Percentiles rank a stretch among this genome's conserved stretches.
Evolutionary conservation across 2,113 vertebrate species (phyloP).

Genomic region (Hepsetus odoe): DNA sequence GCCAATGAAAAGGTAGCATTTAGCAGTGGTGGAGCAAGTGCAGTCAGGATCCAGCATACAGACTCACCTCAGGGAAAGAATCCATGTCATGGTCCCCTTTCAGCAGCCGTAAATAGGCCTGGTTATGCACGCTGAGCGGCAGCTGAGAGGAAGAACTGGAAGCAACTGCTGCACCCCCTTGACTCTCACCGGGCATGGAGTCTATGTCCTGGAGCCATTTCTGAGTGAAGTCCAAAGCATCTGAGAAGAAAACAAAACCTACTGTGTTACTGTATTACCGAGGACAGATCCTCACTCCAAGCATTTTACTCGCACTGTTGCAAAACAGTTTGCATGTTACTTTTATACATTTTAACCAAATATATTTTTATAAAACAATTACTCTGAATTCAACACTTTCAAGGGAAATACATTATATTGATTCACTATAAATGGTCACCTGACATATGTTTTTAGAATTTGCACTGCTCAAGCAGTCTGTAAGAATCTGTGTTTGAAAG

Average conservation of each 20-base stretch:
- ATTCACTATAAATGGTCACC: too few relatives aligned
- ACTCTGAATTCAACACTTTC: too few relatives aligned
- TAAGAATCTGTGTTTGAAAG: too few relatives aligned
- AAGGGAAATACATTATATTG: too few relatives aligned
- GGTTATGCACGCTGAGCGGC: conserved; percentile 80
- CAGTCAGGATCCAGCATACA: background rate
- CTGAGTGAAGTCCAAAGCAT: conserved; percentile 89
- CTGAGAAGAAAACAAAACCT: conserved; percentile 66
- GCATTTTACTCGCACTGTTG: too few relatives aligned
- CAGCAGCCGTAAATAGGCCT: conserved; percentile 88
- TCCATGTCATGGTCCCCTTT: conserved; percentile 85
- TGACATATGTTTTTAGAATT: too few relatives aligned
- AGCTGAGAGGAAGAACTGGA: conserved; percentile 50
- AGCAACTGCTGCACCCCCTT: conserved; percentile 54
- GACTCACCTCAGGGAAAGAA: conserved; percentile 91
- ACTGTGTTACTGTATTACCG: too few relatives aligned
- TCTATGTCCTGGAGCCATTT: conserved; percentile 89
- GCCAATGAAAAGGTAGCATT: background rate
- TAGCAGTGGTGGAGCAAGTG: background rate
- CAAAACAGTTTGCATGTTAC: too few relatives aligned
- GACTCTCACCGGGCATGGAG: conserved; percentile 64
- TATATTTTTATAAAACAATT: too few relatives aligned
- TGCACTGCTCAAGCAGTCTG: too few relatives aligned
- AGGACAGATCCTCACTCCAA: too few relatives aligned
- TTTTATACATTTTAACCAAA: too few relatives aligned